Conservation (phyloP, 37 sponge, comb jelly and placozoan species). For the Dysidea cf. avara region DNA sequence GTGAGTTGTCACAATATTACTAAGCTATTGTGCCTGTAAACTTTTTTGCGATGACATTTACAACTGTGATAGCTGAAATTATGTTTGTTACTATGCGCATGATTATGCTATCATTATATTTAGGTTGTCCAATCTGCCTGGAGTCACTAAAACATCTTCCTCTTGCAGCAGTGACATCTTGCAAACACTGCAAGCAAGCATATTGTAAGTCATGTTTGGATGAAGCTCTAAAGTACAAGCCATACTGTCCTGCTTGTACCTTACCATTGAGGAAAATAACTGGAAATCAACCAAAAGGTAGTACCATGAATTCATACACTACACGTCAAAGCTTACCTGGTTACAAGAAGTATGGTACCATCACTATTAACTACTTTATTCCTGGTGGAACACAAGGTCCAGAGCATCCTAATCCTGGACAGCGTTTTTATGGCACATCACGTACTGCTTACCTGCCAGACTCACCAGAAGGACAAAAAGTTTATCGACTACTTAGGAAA, state of each 20-base stretch:
- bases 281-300: slow-evolving; percentile 55
- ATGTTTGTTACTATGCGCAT: no score
- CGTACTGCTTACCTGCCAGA: slow-evolving; percentile 72
- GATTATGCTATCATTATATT: no score
- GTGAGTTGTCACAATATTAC: no score
- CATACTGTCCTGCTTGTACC: slow-evolving; percentile 61
- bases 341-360: slow-evolving; percentile 39
- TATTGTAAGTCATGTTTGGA: slow-evolving; percentile 16
- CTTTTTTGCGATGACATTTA: no score
- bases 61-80: no score
- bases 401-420: slow-evolving; percentile 74
- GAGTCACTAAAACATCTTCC: slow-evolving; percentile 2
- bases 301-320: slow-evolving; percentile 20
- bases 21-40: no score
- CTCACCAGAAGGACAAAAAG: slow-evolving; percentile 62
- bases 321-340: slow-evolving; percentile 43
- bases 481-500: slow-evolving; percentile 41
- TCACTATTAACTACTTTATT: slow-evolving; percentile 55
- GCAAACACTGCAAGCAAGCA: slow-evolving; percentile 1
- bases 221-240: not conserved
- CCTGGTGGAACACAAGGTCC: slow-evolving; percentile 54
- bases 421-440: slow-evolving; percentile 23
- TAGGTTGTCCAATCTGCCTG: slow-evolving; percentile 28
- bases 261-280: slow-evolving; percentile 26
- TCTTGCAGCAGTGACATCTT: slow-evolving; percentile 10